Base-by-base conservation (phyloP, 1,140 invertebrate genomes). In the Daktulosphaira vitifoliae region DNA sequence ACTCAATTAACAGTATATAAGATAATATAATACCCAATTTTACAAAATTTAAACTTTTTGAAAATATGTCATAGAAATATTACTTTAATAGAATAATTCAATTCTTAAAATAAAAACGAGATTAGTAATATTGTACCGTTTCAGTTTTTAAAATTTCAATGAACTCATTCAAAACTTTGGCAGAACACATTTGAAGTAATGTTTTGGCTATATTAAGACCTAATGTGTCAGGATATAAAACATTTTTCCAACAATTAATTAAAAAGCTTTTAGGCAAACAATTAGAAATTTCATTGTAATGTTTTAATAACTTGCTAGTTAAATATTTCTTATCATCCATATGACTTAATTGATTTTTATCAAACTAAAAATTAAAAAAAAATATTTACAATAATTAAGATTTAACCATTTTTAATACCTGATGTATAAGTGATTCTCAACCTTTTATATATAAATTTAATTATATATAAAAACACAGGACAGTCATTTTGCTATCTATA, bases 301-400 rank as follows among this genome's bases (percentile, higher is more conserved):
- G n/a, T 4, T 11, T 4, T 7, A 29, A 18, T 26, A 59, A 25
- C 5, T 6, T 46, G 11, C 1, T 15, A 7, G 44, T 9, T 18
- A 59, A 29, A 46, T 2, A 18, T 26, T 22, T 59, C 26, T 18
- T 46, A 59, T 59, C 15, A 16, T 44, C 53, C 0, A 44, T 13
- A n/a, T 0, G 8, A 2, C 16, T 18, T 3, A 26, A n/a, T 8
- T 20, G 3, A 29, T 29, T 18, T 16, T 26, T 6, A 15, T 59
- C 25, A 1, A 59, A 26, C 54, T 59, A 29, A 18, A 59, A 59
- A 59, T 16, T n/a, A 56, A 56, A n/a, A 42, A 33, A 13, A 38
- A 13, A 20, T 44, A 0, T 22, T 29, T 18, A 6, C 29, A 11
- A 29, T 13, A 18, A 46, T 39, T 11, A 39, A 37, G 6, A 13